phyloP scores from a whole-genome alignment of 2,113 vertebrate genomes.

The Pelmatolapia mariae region DNA sequence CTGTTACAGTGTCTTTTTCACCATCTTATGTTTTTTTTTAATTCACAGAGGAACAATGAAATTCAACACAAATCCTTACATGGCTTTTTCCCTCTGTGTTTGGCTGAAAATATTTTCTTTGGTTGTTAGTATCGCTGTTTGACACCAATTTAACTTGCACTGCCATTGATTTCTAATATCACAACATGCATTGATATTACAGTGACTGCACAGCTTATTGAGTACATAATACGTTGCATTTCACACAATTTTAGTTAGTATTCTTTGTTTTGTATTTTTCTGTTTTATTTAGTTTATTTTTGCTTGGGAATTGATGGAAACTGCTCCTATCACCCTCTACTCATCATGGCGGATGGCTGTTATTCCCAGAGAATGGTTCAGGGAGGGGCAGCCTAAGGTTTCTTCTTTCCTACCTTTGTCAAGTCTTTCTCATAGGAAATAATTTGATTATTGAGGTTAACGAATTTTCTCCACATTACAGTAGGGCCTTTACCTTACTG shows the following conservation, averaged over 20 bases:
- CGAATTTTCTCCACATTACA: not conserved
- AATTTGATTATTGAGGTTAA: not conserved
- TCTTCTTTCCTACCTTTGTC: not conserved
- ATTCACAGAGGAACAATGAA: not conserved
- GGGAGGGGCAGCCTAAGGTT: rapidly evolving
- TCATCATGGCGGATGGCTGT: not conserved
- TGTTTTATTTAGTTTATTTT: not conserved
- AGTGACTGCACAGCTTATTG: not conserved
- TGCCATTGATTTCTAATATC: not conserved
- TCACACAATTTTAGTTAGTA: not conserved
- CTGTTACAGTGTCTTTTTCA: not conserved
- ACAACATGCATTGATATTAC: not conserved
- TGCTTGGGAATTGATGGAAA: not conserved
- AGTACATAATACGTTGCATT: not conserved
- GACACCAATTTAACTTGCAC: not conserved
- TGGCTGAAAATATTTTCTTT: not conserved
- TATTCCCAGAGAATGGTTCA: not conserved
- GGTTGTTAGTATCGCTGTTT: not conserved
- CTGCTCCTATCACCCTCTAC: not conserved
- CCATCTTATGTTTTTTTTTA: not conserved
- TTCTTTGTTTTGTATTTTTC: not conserved
- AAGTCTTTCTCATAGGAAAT: not conserved
- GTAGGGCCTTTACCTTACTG: not conserved
- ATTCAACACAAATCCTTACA: not conserved
- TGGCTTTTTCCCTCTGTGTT: not conserved